A percentile compares a stretch with the other conserved stretches of the same genome.
phyloP scores from a whole-genome alignment of 2,888 invertebrate species.

The Onchidella celtica region DNA sequence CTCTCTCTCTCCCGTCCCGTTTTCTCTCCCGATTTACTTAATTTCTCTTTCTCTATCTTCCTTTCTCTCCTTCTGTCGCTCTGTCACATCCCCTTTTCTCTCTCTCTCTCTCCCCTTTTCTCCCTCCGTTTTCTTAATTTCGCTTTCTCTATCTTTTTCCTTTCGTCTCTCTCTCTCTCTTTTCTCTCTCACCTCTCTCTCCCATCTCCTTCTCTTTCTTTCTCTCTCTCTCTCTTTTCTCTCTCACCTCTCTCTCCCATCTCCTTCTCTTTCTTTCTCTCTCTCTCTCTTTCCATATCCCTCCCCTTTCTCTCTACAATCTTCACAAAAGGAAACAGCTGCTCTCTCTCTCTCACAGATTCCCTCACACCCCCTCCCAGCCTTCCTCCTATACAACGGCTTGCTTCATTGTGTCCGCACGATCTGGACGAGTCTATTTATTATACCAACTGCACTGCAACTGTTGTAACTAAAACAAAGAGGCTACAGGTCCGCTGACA shows the following conservation, averaged over 20 bases:
- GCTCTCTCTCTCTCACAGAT: not conserved
- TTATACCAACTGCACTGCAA: too few relatives aligned
- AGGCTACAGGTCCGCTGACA: too few relatives aligned
- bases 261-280: not conserved
- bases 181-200: not conserved
- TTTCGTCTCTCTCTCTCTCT: not conserved
- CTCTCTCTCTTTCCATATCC: not conserved
- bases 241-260: not conserved
- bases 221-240: not conserved
- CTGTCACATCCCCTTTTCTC: not conserved
- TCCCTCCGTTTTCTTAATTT: not conserved
- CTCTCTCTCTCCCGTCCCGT: not conserved
- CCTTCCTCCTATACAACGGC: not conserved
- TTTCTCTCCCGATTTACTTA: slow-evolving; percentile 13
- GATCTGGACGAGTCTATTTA: too few relatives aligned
- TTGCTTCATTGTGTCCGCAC: too few relatives aligned
- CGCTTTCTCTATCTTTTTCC: not conserved
- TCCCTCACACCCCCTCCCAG: not conserved
- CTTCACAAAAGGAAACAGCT: not conserved
- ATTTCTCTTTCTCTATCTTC: slow-evolving; percentile 19
- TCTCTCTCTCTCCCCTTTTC: not conserved
- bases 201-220: not conserved
- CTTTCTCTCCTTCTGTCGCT: not conserved
- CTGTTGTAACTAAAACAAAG: too few relatives aligned
- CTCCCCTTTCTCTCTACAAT: not conserved